Evolutionary conservation across 2,113 vertebrate species (phyloP).

Genomic region (Pipra filicauda): DNA sequence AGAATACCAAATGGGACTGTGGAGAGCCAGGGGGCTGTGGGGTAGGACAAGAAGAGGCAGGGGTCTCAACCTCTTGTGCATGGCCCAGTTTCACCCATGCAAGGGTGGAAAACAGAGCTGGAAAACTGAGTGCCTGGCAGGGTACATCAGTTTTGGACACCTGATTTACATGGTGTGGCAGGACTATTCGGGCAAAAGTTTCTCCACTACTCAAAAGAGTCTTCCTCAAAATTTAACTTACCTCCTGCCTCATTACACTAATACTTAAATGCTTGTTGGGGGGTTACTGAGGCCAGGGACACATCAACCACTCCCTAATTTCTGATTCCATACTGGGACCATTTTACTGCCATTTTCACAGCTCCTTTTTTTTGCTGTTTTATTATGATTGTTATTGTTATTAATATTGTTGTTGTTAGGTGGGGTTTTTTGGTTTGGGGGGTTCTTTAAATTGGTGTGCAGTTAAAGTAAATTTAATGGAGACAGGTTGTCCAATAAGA

Average conservation of each 20-base stretch:
- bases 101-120: neutral
- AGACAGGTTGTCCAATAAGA: neutral
- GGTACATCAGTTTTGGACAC: neutral
- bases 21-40: accelerated
- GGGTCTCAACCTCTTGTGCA: accelerated
- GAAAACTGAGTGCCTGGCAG: neutral
- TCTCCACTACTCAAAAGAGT: neutral
- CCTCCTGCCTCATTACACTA: neutral
- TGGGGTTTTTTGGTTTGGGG: too few species aligned
- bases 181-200: neutral
- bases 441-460: neutral
- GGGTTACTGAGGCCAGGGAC: neutral
- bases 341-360: neutral
- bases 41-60: neutral
- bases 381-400: neutral
- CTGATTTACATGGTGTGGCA: neutral
- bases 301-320: neutral
- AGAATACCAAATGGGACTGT: neutral
- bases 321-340: neutral
- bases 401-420: neutral
- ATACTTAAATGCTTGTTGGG: neutral
- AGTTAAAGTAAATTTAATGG: neutral
- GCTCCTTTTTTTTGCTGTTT: neutral
- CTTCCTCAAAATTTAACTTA: neutral
- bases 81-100: neutral